These are phyloP conservation scores for Alexandromys fortis DNA, from an alignment of 2,113 vertebrate genomes.

Conservation along the genomic window DNA sequence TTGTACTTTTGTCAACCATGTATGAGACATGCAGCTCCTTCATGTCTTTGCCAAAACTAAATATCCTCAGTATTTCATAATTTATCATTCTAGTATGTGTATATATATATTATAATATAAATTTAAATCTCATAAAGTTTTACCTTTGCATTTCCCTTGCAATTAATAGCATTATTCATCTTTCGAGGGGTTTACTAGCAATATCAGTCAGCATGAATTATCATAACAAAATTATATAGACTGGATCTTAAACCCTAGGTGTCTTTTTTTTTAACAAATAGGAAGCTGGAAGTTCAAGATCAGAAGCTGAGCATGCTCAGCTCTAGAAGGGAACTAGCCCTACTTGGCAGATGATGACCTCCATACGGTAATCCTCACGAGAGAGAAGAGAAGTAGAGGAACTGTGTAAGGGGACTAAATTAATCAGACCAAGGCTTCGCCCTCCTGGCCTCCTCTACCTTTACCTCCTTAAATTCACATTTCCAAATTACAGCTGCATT, in stretches of 20 bases:
- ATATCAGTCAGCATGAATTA: background rate
- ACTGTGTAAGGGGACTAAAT: background rate
- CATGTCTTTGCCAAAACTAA: background rate
- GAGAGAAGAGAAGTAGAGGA: background rate
- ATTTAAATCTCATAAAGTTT: background rate
- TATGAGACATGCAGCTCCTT: background rate
- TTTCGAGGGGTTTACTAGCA: background rate
- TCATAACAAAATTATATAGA: background rate
- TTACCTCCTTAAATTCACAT: background rate
- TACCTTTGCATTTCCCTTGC: slow-evolving; percentile 45
- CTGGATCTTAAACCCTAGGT: background rate
- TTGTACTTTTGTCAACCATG: background rate
- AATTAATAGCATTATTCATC: background rate
- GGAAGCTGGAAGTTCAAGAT: background rate
- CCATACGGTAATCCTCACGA: background rate
- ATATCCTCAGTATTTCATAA: slow-evolving; percentile 1
- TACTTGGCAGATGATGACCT: background rate
- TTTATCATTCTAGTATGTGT: background rate
- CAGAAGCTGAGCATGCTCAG: background rate
- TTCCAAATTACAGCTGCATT: background rate
- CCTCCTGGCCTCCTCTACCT: background rate
- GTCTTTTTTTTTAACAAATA: background rate
- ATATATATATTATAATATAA: background rate
- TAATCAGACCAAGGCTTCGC: background rate
- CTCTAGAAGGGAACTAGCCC: background rate